Conservation (phyloP, 2,797 vertebrate species). For the Pantherophis alleghaniensis region DNA sequence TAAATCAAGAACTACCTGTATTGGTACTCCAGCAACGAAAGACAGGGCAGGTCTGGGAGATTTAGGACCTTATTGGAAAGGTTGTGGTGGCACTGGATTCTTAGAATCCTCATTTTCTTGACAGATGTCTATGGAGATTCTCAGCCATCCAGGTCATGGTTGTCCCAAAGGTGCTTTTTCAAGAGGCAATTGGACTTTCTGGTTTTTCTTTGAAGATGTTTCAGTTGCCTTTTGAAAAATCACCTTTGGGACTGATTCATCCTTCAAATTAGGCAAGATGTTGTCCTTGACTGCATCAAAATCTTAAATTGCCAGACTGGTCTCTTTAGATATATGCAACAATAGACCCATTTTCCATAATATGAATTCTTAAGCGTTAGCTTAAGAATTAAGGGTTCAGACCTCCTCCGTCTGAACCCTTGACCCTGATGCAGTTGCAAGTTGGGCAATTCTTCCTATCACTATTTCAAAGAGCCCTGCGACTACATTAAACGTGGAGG, state of each 20-base stretch:
- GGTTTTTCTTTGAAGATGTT: no score
- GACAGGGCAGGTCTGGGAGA: neutral
- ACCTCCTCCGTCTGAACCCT: neutral
- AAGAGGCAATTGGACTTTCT: no score
- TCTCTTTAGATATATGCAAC: neutral
- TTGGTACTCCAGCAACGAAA: neutral
- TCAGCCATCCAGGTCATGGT: no score
- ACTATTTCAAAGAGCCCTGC: neutral
- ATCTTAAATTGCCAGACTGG: neutral
- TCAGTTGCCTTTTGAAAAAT: no score
- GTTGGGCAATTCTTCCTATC: neutral
- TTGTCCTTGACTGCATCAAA: neutral
- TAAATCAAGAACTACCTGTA: neutral
- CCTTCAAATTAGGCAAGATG: no score
- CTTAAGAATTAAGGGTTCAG: no score
- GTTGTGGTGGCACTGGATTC: neutral
- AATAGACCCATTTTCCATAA: neutral
- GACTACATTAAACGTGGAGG: neutral
- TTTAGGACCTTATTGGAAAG: no score
- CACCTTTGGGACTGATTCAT: no score
- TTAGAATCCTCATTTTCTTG: neutral
- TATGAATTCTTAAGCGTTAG: neutral
- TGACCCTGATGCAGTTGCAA: neutral
- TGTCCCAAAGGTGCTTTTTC: no score
- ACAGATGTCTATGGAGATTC: no score